Evolutionary conservation across 2,888 invertebrate species (phyloP), one percentile per base, ranked within the genome.

Genomic region (Thymelicus sylvestris): DNA sequence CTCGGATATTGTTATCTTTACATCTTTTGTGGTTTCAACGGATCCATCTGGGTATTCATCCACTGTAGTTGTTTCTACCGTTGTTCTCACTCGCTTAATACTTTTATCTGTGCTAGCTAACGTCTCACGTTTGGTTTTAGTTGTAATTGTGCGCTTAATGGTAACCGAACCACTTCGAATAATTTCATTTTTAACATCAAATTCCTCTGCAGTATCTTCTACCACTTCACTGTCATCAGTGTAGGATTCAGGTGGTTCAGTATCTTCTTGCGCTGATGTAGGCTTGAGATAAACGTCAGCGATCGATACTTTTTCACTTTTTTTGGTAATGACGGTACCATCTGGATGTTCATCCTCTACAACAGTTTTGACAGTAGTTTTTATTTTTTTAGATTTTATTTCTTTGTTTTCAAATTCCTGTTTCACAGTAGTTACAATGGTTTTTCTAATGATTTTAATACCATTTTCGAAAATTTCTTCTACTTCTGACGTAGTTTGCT

Each of bases 41-140:
- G 95, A 94, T 44, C 95, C 95, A 79, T 94, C 94, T 2, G 94
- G 92, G 77, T 88, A 93, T 78, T 89, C 90, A 77, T 94, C 94
- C 4, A 92, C 85, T 24, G 91, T 92, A 7, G 86, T 87, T 0
- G 94, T 94, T 79, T 95, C 95, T 62, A 95, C 88, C 12, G 95
- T 95, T 60, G 95, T 95, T 77, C 95, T 93, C 67, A 95, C 90
- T 31, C 95, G 94, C 85, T 94, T 95, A 59, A 95, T 94, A 81
- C 86, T 90, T 73, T 85, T 84, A 75, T 95, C 94, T 65, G 86
- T 85, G 72, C 95, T 95, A 65, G 93, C 86, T 74, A 94, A 83
- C 19, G 91, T 92, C 79, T 94, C 94, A 24, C 88, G 86, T 76
- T 87, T 94, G 8, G 94, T 94, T 80, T 89, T 91, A 31, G 91